phyloP scores from a whole-genome alignment of 2,797 vertebrate species.

The Gila robusta region DNA sequence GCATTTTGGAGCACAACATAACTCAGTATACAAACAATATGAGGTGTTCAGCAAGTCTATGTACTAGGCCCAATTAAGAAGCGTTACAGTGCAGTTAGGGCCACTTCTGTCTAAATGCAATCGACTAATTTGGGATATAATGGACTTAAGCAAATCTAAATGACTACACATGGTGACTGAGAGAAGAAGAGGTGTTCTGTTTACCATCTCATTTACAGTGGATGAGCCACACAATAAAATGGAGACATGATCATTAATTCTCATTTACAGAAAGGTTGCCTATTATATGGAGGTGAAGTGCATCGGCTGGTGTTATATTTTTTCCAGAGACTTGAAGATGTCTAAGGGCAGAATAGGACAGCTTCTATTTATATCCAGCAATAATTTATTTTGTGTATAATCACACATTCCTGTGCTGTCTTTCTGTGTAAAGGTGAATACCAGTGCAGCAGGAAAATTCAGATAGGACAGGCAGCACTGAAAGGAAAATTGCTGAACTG shows the following conservation, averaged over 20 bases:
- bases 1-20: background rate
- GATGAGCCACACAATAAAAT: slow-evolving; percentile 38
- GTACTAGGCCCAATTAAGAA: slow-evolving; percentile 24
- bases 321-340: slow-evolving; percentile 42
- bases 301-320: slow-evolving; percentile 18
- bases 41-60: slow-evolving; percentile 24
- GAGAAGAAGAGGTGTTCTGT: slow-evolving; percentile 13
- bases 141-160: slow-evolving; percentile 28
- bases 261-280: slow-evolving; percentile 36
- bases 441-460: slow-evolving; percentile 62
- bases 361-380: slow-evolving; percentile 52
- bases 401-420: slow-evolving; percentile 70
- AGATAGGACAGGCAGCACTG: slow-evolving; percentile 27
- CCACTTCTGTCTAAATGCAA: slow-evolving; percentile 6
- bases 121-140: slow-evolving; percentile 26
- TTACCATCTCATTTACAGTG: slow-evolving; percentile 37
- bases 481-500: slow-evolving; percentile 68
- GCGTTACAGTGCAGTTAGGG: background rate
- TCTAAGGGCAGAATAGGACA: slow-evolving; percentile 39
- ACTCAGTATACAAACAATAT: background rate
- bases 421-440: slow-evolving; percentile 69
- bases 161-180: slow-evolving; percentile 21
- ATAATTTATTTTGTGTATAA: slow-evolving; percentile 70
- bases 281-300: slow-evolving; percentile 24
- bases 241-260: slow-evolving; percentile 30